Percentiles rank a stretch among this genome's conserved stretches.
Evolutionary conservation across 2,888 invertebrate genomes (phyloP).

Genomic region (Uropetala carovei): DNA sequence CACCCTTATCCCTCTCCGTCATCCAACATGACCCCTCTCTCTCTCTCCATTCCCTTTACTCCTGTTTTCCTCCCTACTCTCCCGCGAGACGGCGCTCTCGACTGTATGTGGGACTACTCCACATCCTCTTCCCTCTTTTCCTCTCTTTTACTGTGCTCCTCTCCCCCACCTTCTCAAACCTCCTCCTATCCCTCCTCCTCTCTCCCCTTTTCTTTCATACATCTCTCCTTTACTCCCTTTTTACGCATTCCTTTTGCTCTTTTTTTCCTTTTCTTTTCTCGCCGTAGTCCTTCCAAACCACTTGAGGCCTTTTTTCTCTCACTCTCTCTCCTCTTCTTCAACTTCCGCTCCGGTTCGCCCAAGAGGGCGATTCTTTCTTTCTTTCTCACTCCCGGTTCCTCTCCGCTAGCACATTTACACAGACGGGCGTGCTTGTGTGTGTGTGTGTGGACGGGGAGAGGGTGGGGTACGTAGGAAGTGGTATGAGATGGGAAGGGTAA

Average conservation of each 20-base stretch:
- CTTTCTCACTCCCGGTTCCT: neutral
- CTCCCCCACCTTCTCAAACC: neutral
- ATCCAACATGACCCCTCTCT: neutral
- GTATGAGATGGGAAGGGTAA: neutral
- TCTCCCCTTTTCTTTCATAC: neutral
- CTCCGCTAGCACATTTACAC: neutral
- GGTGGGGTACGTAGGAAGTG: neutral
- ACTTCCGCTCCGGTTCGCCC: neutral
- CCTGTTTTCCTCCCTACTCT: neutral
- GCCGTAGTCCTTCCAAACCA: neutral
- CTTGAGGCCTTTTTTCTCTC: neutral
- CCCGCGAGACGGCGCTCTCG: neutral
- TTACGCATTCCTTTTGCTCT: neutral
- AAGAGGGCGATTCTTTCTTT: neutral
- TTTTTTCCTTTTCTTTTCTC: neutral
- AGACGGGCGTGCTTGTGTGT: neutral
- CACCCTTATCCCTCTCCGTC: neutral
- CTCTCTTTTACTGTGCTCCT: neutral
- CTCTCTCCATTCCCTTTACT: neutral
- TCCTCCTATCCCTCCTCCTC: neutral
- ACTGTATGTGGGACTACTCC: neutral
- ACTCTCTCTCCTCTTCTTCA: neutral
- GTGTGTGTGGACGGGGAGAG: neutral
- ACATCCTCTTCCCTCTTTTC: neutral
- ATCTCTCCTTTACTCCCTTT: neutral